A percentile compares a stretch with the other conserved stretches of the same genome.
These are phyloP conservation scores for Microcebus lehilahytsara DNA, from an alignment of 2,113 vertebrate species.

Conservation along the genomic window DNA sequence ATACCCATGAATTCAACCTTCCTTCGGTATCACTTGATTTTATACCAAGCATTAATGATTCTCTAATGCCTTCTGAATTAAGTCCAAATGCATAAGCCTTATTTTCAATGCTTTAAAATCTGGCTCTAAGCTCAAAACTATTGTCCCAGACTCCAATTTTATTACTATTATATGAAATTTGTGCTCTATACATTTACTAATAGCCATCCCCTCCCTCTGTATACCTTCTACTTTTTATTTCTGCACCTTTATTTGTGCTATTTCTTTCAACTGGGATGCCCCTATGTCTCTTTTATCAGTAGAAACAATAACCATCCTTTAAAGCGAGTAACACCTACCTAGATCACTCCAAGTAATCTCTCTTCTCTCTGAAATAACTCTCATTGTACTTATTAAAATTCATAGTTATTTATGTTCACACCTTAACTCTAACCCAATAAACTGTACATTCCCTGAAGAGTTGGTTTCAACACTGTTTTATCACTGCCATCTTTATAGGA, in stretches of 20 bases:
- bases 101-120: not conserved
- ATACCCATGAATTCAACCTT: not conserved
- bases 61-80: not conserved
- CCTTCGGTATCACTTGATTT: not conserved
- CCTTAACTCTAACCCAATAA: not conserved
- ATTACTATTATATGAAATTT: not conserved
- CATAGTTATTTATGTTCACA: not conserved
- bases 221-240: not conserved
- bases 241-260: not conserved
- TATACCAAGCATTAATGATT: not conserved
- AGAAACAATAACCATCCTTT: not conserved
- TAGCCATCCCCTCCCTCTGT: not conserved
- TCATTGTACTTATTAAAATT: not conserved
- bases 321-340: not conserved
- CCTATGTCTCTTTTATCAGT: not conserved
- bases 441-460: not conserved
- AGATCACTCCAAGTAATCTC: slow-evolving; percentile 1
- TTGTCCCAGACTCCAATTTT: not conserved
- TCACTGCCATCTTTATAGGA: not conserved
- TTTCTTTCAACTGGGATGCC: not conserved
- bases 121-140: not conserved
- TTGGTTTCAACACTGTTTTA: not conserved
- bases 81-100: not conserved
- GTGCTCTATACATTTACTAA: not conserved
- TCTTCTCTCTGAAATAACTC: not conserved